Conservation (phyloP, 2,113 vertebrate genomes). For the Semnornis frantzii region DNA sequence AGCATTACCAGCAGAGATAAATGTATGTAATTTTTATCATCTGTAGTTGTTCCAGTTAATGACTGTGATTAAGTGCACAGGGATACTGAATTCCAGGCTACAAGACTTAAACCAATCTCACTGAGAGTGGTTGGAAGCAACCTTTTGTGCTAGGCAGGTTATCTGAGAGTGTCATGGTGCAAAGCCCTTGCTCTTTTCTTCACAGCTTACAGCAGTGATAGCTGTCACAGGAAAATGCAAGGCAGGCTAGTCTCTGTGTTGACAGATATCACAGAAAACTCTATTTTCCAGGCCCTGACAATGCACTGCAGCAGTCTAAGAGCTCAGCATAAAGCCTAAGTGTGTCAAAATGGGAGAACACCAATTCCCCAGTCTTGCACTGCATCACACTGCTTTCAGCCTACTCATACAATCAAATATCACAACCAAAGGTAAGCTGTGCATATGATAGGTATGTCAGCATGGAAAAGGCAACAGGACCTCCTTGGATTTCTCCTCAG, state of each 20-base stretch:
- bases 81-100: background rate
- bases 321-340: background rate
- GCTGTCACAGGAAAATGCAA: background rate
- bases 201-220: background rate
- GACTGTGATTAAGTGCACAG: background rate
- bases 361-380: background rate
- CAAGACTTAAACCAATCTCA: background rate
- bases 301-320: background rate
- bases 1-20: background rate
- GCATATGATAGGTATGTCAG: background rate
- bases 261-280: background rate
- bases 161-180: rapidly evolving
- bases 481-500: background rate
- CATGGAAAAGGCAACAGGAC: background rate
- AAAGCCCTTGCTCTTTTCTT: background rate
- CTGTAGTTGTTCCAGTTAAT: background rate
- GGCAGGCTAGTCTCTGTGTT: background rate
- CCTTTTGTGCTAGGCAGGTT: background rate
- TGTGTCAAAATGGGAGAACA: background rate
- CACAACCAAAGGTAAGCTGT: background rate
- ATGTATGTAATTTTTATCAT: background rate
- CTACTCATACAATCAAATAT: background rate
- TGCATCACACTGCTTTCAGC: background rate
- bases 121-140: background rate
- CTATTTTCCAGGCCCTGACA: background rate